Percentiles rank a stretch among this genome's conserved stretches.
phyloP scores from a whole-genome alignment of 2,113 vertebrate genomes.

The Brienomyrus brachyistius region DNA sequence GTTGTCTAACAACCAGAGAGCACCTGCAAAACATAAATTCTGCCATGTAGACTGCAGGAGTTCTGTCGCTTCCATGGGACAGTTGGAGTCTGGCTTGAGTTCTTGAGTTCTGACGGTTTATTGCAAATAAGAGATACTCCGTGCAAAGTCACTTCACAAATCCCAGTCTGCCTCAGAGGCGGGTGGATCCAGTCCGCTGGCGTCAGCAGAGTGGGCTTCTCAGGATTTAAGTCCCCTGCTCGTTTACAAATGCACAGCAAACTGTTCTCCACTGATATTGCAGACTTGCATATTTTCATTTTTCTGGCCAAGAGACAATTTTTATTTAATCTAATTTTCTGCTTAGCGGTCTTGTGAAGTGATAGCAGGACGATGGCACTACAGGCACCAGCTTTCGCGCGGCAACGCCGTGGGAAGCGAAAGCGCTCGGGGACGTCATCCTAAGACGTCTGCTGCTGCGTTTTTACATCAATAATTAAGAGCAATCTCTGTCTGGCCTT shows the following conservation, averaged over 20 bases:
- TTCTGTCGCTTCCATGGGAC: background rate
- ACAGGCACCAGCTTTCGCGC: background rate
- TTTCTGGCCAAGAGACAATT: background rate
- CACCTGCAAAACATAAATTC: background rate
- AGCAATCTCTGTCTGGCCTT: background rate
- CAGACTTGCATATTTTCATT: background rate
- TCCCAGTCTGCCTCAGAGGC: background rate
- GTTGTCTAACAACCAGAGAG: slow-evolving; percentile 27
- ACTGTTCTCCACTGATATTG: background rate
- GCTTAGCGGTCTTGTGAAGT: background rate
- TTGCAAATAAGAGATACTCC: background rate
- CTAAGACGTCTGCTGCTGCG: background rate
- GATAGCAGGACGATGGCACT: background rate
- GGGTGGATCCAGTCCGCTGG: background rate
- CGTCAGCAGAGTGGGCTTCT: background rate
- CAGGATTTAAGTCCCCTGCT: background rate
- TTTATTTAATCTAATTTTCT: slow-evolving; percentile 1
- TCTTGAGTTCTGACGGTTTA: background rate
- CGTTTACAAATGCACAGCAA: background rate
- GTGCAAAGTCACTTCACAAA: background rate
- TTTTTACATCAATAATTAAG: background rate
- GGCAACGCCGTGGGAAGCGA: background rate
- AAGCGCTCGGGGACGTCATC: background rate
- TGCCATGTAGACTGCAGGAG: background rate
- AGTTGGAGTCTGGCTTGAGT: background rate